These are phyloP conservation scores for Stenodema calcarata DNA, from an alignment of 2,888 invertebrate genomes.

Conservation along the genomic window DNA sequence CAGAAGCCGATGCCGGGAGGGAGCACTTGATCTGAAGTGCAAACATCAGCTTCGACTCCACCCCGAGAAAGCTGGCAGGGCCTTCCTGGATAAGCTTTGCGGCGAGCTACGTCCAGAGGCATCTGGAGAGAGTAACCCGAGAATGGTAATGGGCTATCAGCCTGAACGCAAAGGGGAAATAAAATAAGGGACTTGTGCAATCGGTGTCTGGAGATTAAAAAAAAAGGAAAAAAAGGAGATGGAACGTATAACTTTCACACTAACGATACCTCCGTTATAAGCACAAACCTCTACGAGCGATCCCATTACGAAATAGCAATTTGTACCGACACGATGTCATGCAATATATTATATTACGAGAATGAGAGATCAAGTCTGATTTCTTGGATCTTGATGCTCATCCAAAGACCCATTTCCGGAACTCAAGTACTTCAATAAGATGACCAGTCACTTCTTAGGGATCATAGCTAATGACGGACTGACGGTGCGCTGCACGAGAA, in stretches of 20 bases:
- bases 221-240: not conserved
- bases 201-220: not conserved
- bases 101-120: not conserved
- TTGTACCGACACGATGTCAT: not conserved
- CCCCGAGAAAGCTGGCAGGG: not conserved
- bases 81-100: not conserved
- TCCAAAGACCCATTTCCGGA: no score
- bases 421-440: no score
- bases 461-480: no score
- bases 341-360: not conserved
- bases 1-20: not conserved
- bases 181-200: constrained; percentile 2
- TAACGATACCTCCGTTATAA: not conserved
- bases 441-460: no score
- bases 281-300: not conserved
- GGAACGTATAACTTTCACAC: not conserved
- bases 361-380: not conserved
- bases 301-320: not conserved
- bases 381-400: not conserved
- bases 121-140: not conserved
- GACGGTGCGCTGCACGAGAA: no score
- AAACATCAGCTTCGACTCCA: not conserved
- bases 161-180: not conserved
- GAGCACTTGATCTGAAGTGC: constrained; percentile 18
- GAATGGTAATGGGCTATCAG: not conserved